Percentiles rank a stretch among this genome's conserved stretches.
phyloP scores from a whole-genome alignment of 2,797 vertebrate genomes.

The Smutsia temminckii region DNA sequence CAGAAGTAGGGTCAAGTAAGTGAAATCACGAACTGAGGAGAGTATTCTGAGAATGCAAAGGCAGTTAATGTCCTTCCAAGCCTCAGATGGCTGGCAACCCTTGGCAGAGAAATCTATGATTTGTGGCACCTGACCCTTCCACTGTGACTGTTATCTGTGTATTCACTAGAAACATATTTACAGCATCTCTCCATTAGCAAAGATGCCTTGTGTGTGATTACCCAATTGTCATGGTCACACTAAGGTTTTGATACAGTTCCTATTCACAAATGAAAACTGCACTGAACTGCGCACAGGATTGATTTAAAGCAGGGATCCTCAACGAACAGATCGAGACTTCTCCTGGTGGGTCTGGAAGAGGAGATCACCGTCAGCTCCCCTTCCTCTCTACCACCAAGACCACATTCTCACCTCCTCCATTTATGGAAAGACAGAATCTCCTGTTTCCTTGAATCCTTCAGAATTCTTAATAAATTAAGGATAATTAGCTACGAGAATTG shows the following conservation, averaged over 20 bases:
- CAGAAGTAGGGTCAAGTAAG: slow-evolving; percentile 80
- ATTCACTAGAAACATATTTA: slow-evolving; percentile 80
- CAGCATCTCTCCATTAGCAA: slow-evolving; percentile 79
- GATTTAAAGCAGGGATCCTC: slow-evolving; percentile 40
- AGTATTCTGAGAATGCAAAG: slow-evolving; percentile 73
- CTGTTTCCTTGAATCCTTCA: background rate
- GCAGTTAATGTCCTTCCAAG: slow-evolving; percentile 76
- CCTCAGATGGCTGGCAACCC: slow-evolving; percentile 75
- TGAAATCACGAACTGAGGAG: slow-evolving; percentile 70
- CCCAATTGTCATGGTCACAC: slow-evolving; percentile 76
- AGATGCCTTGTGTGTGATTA: slow-evolving; percentile 78
- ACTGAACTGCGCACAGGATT: slow-evolving; percentile 28
- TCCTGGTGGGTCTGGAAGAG: slow-evolving; percentile 23
- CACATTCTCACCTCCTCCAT: background rate
- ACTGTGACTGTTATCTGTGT: slow-evolving; percentile 73
- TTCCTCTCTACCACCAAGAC: background rate
- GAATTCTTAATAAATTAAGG: slow-evolving; percentile 39
- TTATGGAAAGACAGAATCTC: background rate
- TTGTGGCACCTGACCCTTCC: slow-evolving; percentile 77
- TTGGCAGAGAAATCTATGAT: slow-evolving; percentile 77
- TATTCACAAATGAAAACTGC: slow-evolving; percentile 67
- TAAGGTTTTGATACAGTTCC: slow-evolving; percentile 69
- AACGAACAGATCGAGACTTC: slow-evolving; percentile 45
- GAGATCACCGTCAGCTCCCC: background rate
- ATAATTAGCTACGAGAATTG: slow-evolving; percentile 36